Base-by-base conservation (phyloP, 2,797 vertebrate species). In the Hypotaenidia philippensis region DNA sequence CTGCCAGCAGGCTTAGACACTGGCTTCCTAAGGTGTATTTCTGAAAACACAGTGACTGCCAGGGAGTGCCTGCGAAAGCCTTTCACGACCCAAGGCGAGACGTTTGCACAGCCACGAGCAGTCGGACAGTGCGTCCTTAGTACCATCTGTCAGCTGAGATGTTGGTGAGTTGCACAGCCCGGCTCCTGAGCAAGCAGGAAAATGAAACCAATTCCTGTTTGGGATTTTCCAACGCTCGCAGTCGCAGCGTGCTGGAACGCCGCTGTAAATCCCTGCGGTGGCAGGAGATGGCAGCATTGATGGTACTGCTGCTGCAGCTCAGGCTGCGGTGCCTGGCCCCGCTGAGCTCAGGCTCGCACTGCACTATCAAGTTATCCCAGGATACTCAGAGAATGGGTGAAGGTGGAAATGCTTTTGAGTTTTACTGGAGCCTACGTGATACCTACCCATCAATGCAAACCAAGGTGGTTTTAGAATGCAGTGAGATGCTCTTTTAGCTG, bases 261-360 rank as follows among this genome's bases (percentile, higher is more conserved):
- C 14, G 74, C 78, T 93, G 94, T 44, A 50, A 4, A 7, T 34
- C 49, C 52, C 75, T 1, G 17, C 5, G 7, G 0, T 3, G 74
- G 93, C 97, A 63, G 94, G 34, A 70, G 97, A 36, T 83, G 97
- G 97, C 97, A 91, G 85, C 82, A 60, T 82, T 60, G 93, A 4
- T 78, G 90, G 21, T 47, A 21, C 45, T 47, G 45, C 45, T 47
- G 45, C 21, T 47, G 47, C 47, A 13, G 47, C 47, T 49, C 47
- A 23, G 22, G 45, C 22, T 47, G 18, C 41, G 5, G 18, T 44
- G 45, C 45, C 45, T 47, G 45, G 45, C 21, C 21, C 21, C 21
- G 5, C 45, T 21, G 45, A 47, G 21, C 20, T 22, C 36, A 36
- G 36, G 36, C 36, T 36, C 36, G 36, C 45, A 14, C 23, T 61